phyloP scores from a whole-genome alignment of 2,888 invertebrate genomes.

The Rotaria magnacalcarata region DNA sequence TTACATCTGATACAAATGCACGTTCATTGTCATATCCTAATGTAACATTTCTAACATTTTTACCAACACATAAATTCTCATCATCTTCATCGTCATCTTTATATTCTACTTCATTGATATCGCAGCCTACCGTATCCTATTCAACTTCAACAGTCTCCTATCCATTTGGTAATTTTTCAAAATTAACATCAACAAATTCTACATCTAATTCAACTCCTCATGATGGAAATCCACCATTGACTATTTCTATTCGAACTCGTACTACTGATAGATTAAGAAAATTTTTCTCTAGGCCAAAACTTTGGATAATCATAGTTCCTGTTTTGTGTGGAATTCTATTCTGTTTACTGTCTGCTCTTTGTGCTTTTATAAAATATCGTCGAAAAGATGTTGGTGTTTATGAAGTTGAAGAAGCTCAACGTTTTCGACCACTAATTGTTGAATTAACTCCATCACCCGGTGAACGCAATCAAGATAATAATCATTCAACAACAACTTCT shows the following conservation, averaged over 20 bases:
- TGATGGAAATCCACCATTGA: background rate
- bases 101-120: background rate
- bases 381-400: slow-evolving; percentile 32
- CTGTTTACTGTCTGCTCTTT: background rate
- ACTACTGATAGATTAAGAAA: background rate
- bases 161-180: background rate
- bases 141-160: background rate
- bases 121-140: background rate
- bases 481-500: background rate
- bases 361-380: slow-evolving; percentile 28
- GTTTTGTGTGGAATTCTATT: background rate
- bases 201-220: background rate
- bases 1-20: background rate
- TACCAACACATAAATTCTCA: background rate
- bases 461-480: background rate
- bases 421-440: slow-evolving; percentile 35
- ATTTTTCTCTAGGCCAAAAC: background rate
- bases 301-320: background rate
- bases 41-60: background rate
- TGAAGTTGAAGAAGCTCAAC: slow-evolving; percentile 37
- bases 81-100: background rate
- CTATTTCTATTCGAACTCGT: background rate
- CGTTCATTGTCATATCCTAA: background rate
- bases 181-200: background rate
- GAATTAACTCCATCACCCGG: slow-evolving; percentile 24